phyloP scores from a whole-genome alignment of 2,888 invertebrate genomes.

The Drosophila diplacantha region DNA sequence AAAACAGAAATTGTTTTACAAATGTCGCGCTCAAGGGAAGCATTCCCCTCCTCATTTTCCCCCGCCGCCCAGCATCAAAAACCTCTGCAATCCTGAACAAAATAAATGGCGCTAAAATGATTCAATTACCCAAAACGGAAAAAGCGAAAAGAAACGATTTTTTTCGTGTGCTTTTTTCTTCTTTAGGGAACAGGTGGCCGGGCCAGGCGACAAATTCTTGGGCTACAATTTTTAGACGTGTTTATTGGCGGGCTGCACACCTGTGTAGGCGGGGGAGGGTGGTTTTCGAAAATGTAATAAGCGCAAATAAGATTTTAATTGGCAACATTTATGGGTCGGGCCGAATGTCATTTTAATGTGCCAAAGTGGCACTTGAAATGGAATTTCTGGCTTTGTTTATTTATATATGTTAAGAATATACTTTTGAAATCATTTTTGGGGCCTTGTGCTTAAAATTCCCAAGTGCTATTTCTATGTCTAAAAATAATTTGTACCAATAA shows the following conservation, averaged over 20 bases:
- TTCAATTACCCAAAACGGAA: constrained; percentile 60
- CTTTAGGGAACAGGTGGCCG: constrained; percentile 63
- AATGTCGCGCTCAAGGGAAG: constrained; percentile 55
- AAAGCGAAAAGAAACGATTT: constrained; percentile 9
- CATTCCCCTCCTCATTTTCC: not conserved
- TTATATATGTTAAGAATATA: not conserved
- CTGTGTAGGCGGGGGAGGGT: constrained; percentile 30
- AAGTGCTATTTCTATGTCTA: not conserved
- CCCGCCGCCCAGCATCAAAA: constrained; percentile 1
- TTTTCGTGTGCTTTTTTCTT: not conserved
- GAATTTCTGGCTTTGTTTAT: not conserved
- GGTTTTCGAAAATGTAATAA: constrained; percentile 61
- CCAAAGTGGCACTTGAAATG: constrained; percentile 2
- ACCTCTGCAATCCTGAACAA: constrained; percentile 46
- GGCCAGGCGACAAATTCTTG: constrained; percentile 59
- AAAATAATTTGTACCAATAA: not conserved
- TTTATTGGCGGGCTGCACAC: constrained; percentile 58
- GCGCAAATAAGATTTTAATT: constrained; percentile 73
- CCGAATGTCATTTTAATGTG: constrained; percentile 64
- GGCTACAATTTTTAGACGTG: constrained; percentile 62
- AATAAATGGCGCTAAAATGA: constrained; percentile 73
- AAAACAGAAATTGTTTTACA: constrained; percentile 71
- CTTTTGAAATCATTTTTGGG: not conserved
- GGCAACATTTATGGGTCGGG: constrained; percentile 58
- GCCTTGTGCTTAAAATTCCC: not conserved